Evolutionary conservation across 2,113 vertebrate genomes (phyloP).

Genomic region (Sialia sialis): DNA sequence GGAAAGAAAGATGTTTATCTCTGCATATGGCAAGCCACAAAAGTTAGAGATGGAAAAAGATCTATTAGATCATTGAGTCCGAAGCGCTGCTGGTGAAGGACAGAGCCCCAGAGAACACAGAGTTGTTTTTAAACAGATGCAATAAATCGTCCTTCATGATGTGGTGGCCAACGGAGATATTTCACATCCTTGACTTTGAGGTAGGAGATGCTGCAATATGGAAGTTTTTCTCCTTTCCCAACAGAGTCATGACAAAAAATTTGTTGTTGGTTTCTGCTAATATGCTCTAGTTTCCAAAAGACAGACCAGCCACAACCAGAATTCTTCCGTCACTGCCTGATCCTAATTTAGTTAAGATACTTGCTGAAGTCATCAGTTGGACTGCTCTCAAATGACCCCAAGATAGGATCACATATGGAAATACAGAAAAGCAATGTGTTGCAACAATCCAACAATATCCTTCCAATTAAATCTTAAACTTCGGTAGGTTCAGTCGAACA

Average conservation of each 20-base stretch:
- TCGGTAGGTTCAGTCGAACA: background rate
- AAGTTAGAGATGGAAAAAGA: conserved; percentile 50
- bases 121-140: conserved; percentile 21
- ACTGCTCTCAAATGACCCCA: conserved; percentile 66
- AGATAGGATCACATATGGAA: conserved; percentile 68
- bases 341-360: conserved; percentile 68
- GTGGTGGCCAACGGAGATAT: conserved; percentile 32
- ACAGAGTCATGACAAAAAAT: conserved; percentile 36
- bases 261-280: conserved; percentile 54
- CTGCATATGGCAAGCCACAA: conserved; percentile 44
- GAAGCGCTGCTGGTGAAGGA: background rate
- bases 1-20: conserved; percentile 58
- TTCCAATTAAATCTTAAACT: conserved; percentile 47
- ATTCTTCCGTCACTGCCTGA: conserved; percentile 66
- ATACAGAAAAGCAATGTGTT: conserved; percentile 61
- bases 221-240: conserved; percentile 55
- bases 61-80: conserved; percentile 39
- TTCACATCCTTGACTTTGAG: conserved; percentile 54
- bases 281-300: conserved; percentile 49
- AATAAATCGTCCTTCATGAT: conserved; percentile 20
- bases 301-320: conserved; percentile 62
- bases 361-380: conserved; percentile 71
- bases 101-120: background rate
- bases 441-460: conserved; percentile 59
- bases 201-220: conserved; percentile 41